phyloP scores from a whole-genome alignment of 1,140 invertebrate genomes.

The Drosophila lini region DNA sequence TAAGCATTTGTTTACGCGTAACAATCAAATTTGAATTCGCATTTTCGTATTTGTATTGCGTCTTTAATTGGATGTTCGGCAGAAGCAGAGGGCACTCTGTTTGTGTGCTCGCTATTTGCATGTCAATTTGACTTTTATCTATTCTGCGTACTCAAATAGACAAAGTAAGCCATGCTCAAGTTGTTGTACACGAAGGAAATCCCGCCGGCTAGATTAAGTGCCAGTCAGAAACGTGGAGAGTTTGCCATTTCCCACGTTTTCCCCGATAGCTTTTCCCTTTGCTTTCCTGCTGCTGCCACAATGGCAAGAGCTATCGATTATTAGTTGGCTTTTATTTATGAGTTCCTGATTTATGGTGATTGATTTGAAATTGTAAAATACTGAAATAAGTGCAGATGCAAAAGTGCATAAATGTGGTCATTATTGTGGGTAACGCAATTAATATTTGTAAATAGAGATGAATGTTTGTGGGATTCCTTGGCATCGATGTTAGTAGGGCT shows the following conservation, averaged over 20 bases:
- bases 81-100: conserved; percentile 27
- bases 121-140: conserved; percentile 82
- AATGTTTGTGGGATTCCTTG: not conserved
- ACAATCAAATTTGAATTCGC: conserved; percentile 82
- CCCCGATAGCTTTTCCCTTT: conserved; percentile 7
- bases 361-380: conserved; percentile 25
- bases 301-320: conserved; percentile 4
- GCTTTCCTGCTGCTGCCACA: not conserved
- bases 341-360: conserved; percentile 24
- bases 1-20: conserved; percentile 82
- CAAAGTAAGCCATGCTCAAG: conserved; percentile 71
- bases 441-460: not conserved
- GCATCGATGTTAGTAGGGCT: not conserved
- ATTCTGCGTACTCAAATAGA: conserved; percentile 62
- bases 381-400: conserved; percentile 22
- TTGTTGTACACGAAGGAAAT: conserved; percentile 76
- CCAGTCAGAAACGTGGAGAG: conserved; percentile 36
- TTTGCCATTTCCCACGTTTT: not conserved
- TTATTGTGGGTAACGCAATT: conserved; percentile 6
- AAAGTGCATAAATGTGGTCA: conserved; percentile 2
- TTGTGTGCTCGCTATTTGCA: conserved; percentile 70
- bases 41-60: conserved; percentile 75
- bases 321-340: conserved; percentile 46
- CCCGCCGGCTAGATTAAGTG: conserved; percentile 64
- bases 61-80: conserved; percentile 77